Conservation (phyloP, 2,888 invertebrate genomes). For the Oegoconia quadripuncta region DNA sequence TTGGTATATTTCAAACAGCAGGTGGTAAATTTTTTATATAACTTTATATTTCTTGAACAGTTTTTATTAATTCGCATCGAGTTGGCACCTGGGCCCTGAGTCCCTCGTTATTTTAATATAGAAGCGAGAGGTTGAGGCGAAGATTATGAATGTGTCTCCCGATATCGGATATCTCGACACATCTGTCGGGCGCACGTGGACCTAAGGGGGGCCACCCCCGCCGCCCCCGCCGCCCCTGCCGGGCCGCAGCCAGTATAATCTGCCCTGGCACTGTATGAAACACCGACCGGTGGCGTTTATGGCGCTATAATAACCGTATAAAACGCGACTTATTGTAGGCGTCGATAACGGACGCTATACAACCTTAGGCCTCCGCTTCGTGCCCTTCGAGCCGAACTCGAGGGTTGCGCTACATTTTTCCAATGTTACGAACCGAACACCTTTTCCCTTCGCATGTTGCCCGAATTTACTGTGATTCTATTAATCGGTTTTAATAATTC, state of each 20-base stretch:
- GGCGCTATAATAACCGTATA: constrained; percentile 78
- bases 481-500: constrained; percentile 20
- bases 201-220: constrained; percentile 51
- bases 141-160: constrained; percentile 78
- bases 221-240: constrained; percentile 22
- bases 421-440: constrained; percentile 28
- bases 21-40: no score
- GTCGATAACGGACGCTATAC: constrained; percentile 74
- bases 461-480: constrained; percentile 36
- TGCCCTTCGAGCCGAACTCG: constrained; percentile 33
- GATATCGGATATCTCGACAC: constrained; percentile 77
- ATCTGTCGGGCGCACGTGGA: constrained; percentile 74
- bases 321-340: constrained; percentile 78
- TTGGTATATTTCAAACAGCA: no score
- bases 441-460: constrained; percentile 33
- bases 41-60: constrained; percentile 33
- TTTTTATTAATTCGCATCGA: constrained; percentile 56
- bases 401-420: constrained; percentile 37
- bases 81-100: constrained; percentile 59
- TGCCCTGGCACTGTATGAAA: constrained; percentile 75
- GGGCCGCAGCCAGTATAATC: constrained; percentile 71
- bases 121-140: constrained; percentile 64
- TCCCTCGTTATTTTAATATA: constrained; percentile 69
- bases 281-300: constrained; percentile 77
- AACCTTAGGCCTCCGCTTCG: constrained; percentile 58